Conservation (phyloP, 2,113 vertebrate genomes). For the Coturnix japonica region DNA sequence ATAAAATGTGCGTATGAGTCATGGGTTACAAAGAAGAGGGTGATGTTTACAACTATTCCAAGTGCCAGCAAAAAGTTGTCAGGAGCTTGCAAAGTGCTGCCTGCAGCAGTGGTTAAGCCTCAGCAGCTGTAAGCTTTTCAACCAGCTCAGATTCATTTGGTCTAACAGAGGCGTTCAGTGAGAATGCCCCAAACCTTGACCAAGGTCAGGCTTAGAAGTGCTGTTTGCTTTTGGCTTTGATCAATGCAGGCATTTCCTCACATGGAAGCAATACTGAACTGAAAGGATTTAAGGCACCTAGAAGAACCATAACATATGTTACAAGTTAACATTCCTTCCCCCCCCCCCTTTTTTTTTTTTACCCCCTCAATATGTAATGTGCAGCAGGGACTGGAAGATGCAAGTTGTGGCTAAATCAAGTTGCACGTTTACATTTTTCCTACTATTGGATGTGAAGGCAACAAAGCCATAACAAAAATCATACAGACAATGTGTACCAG, state of each 20-base stretch:
- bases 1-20: neutral
- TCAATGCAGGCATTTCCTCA: neutral
- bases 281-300: neutral
- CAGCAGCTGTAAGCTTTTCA: neutral
- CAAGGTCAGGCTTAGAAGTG: neutral
- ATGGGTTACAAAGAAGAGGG: accelerated
- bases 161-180: neutral
- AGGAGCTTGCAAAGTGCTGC: neutral
- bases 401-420: neutral
- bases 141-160: neutral
- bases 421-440: neutral
- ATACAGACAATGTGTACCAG: neutral
- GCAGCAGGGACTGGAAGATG: neutral
- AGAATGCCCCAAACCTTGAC: neutral
- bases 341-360: no score
- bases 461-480: neutral
- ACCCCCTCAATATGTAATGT: neutral
- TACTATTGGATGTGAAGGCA: neutral
- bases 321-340: neutral
- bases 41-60: accelerated
- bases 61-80: neutral
- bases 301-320: neutral
- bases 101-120: neutral
- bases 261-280: neutral
- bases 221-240: neutral